Evolutionary conservation across 2,113 vertebrate genomes (phyloP), one percentile per base, ranked within the genome.

Genomic region (Tilapia sparmanii): DNA sequence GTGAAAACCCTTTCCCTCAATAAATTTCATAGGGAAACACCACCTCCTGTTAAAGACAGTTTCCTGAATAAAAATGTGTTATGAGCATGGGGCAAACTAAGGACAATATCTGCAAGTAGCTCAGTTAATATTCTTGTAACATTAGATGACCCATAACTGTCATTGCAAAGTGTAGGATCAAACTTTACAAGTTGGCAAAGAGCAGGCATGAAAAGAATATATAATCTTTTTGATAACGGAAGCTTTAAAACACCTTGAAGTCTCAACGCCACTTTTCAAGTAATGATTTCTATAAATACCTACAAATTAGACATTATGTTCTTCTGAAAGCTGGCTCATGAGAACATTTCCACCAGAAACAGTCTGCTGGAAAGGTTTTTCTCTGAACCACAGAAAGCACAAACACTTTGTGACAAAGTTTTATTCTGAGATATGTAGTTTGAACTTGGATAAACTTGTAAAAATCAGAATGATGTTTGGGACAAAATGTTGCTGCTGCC

Each of bases 171-270:
- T 71, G 35, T 42, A 24, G 35, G 35, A 71, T 71, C 2, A 1
- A 71, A 71, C 63, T 42, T 42, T 71, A 15, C 63, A 71, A 40
- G n/a, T 4, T 71, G 33, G 63, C n/a, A 71, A 71, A 71, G 63
- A 71, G 35, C n/a, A 15, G n/a, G 35, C 5, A 71, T 71, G 24
- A 71, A 71, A 40, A 71, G 7, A 71, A 42, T 71, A 71, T 71
- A 42, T 9, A 24, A 71, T 1, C 7, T 0, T 22, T 71, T 71
- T 71, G 35, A 40, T 9, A 71, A 71, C 5, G 0, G 15, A 5
- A 26, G 29, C 29, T 71, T 26, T 38, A 68, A 68, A 68, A 68
- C 63, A 42, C 63, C 63, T 12, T 4, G 35, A 71, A 71, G 33
- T 71, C 63, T 71, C 35, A 42, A 42, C 35, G 3, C 3, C 63